Evolutionary conservation across 30 jellyfish, hydroid and myxozoan genomes (phyloP).

Genomic region (Chrysaora quinquecirrha): DNA sequence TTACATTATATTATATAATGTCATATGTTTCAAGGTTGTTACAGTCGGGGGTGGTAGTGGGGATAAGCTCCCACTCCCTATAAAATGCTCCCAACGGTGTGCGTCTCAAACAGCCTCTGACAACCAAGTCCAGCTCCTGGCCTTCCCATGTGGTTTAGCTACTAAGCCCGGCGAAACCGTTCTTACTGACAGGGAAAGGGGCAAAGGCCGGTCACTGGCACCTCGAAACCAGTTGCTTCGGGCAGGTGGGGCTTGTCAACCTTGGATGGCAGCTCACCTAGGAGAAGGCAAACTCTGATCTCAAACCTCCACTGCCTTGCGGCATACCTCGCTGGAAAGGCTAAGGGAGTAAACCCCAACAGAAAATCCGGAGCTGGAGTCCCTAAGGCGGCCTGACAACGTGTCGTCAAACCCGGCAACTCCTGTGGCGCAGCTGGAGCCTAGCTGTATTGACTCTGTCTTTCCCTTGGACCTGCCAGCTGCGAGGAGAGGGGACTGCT

Average conservation of each 20-base stretch:
- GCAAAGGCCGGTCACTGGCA: background rate
- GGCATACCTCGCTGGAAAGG: too few species aligned
- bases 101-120: background rate
- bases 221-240: background rate
- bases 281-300: background rate
- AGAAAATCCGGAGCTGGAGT: too few species aligned
- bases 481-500: too few species aligned
- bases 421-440: too few species aligned
- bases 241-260: background rate
- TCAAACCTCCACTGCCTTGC: background rate
- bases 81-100: background rate
- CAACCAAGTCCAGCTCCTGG: background rate
- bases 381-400: too few species aligned
- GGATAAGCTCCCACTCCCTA: slow-evolving; percentile 1
- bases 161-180: background rate
- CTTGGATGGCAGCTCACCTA: background rate
- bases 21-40: too few species aligned
- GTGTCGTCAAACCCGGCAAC: too few species aligned
- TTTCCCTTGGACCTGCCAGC: too few species aligned
- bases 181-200: background rate
- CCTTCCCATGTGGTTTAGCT: background rate
- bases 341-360: too few species aligned
- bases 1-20: too few species aligned
- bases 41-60: slow-evolving; percentile 1
- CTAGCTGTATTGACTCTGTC: too few species aligned